Percentiles rank a stretch among this genome's conserved stretches.
Conservation (phyloP, 2,888 invertebrate species). For the Amorpha juglandis region DNA sequence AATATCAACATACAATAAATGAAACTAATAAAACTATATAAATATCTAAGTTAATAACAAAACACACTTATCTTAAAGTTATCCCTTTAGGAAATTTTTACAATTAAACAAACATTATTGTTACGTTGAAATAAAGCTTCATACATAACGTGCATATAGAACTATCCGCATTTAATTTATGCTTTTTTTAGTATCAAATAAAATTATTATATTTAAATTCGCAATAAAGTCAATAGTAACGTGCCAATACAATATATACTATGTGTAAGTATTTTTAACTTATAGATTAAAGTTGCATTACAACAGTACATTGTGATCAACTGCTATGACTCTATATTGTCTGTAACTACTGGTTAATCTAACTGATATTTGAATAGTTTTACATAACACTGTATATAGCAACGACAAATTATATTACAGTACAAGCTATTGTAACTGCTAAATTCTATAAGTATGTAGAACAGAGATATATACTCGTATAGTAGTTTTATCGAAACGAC, state of each 20-base stretch:
- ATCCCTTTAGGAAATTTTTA: conserved; percentile 37
- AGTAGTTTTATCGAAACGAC: background rate
- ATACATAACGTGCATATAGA: background rate
- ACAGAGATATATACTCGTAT: background rate
- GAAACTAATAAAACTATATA: conserved; percentile 40
- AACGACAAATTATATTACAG: conserved; percentile 14
- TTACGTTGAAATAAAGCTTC: background rate
- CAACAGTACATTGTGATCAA: background rate
- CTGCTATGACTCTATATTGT: conserved; percentile 7
- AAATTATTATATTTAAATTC: too few species aligned
- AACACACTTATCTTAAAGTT: conserved; percentile 35
- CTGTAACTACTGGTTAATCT: background rate
- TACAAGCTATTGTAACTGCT: conserved; percentile 3
- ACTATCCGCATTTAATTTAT: background rate
- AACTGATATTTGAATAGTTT: conserved; percentile 25
- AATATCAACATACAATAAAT: conserved; percentile 33
- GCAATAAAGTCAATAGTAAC: too few species aligned
- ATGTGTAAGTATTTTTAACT: background rate
- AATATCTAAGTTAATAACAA: conserved; percentile 42
- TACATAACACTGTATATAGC: conserved; percentile 10
- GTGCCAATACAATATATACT: background rate
- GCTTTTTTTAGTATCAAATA: background rate
- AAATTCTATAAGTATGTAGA: conserved; percentile 16
- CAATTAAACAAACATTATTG: conserved; percentile 42
- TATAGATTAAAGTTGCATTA: conserved; percentile 5